Base-by-base conservation (phyloP, 2,888 invertebrate species). In the Amphipoea lucens region DNA sequence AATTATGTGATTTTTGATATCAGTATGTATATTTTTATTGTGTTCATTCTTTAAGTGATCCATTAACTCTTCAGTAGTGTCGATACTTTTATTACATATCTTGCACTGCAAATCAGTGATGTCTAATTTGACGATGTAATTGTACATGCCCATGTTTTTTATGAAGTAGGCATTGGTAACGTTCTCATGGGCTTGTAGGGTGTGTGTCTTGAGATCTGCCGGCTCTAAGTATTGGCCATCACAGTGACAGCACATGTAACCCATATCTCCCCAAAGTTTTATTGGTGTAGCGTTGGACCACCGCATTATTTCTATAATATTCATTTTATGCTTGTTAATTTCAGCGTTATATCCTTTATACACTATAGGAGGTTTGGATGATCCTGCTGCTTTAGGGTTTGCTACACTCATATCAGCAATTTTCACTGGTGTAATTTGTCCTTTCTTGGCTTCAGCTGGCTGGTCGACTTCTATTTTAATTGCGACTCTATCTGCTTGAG, bases 231-330 rank as follows among this genome's bases (percentile, higher is more conserved):
- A 87, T 9, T 90, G 86, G 5, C 90, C 83, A 0, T 78, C 54
- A 78, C 95, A 95, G 79, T 91, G 93, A 57, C 88, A 90, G 71
- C 95, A 95, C 7, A 83, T 87, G 82, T 94, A 95, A 0, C 94
- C 94, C 36, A 87, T 82, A 29, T 91, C 93, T 3, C 89, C 88
- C 57, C 90, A 90, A 7, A 86, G 84, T 29, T 90, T 85, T 14
- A 95, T 91, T 0, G 94, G 94, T 4, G 95, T 95, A 0, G 95
- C 95, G 74, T 95, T 95, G 0, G 95, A 91, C 74, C 87, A 90
- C 9, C 84, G 79, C 4, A 95, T 82, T 45, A 95, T 91, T 71
- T 89, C 89, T 73, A 80, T 86, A n/a, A 94, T 81, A 76, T 95
- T 95, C 9, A 85, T 84, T 40, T 90, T 85, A 73, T 94, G 94